Percentiles rank a stretch among this genome's conserved stretches.
phyloP scores from a whole-genome alignment of 1,140 invertebrate genomes.

The Coelopa frigida region DNA sequence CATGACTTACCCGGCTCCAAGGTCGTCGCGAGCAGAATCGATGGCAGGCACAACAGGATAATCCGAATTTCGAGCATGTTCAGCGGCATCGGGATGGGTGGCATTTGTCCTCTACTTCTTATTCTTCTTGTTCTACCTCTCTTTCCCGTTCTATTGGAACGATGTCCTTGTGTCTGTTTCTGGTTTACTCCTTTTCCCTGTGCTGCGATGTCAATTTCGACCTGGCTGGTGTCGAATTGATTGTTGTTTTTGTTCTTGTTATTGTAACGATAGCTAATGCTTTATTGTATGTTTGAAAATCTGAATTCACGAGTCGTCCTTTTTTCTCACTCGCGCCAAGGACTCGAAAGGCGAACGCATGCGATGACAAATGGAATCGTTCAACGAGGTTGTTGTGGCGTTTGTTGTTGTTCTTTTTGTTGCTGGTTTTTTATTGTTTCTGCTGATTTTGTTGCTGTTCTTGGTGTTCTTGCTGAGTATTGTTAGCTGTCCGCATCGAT shows the following conservation, averaged over 20 bases:
- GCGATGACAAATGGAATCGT: too few relatives aligned
- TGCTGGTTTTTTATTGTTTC: too few relatives aligned
- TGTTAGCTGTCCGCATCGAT: too few relatives aligned
- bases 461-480: too few relatives aligned
- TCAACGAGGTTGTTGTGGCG: too few relatives aligned
- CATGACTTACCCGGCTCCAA: conserved; percentile 39
- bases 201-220: neutral
- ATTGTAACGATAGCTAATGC: neutral
- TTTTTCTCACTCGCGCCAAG: too few relatives aligned
- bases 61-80: conserved; percentile 42
- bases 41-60: conserved; percentile 42
- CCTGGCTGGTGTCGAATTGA: neutral
- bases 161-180: conserved; percentile 11
- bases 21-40: conserved; percentile 42
- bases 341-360: too few relatives aligned
- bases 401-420: too few relatives aligned
- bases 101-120: conserved; percentile 28
- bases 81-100: conserved; percentile 29
- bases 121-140: conserved; percentile 5
- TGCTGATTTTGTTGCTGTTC: too few relatives aligned
- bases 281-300: neutral
- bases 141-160: conserved; percentile 8
- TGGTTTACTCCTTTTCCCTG: neutral
- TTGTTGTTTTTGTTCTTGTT: neutral
- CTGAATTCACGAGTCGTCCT: too few relatives aligned